These are phyloP conservation scores for Xenentodon cancila DNA, from an alignment of 2,797 vertebrate species.

Conservation along the genomic window DNA sequence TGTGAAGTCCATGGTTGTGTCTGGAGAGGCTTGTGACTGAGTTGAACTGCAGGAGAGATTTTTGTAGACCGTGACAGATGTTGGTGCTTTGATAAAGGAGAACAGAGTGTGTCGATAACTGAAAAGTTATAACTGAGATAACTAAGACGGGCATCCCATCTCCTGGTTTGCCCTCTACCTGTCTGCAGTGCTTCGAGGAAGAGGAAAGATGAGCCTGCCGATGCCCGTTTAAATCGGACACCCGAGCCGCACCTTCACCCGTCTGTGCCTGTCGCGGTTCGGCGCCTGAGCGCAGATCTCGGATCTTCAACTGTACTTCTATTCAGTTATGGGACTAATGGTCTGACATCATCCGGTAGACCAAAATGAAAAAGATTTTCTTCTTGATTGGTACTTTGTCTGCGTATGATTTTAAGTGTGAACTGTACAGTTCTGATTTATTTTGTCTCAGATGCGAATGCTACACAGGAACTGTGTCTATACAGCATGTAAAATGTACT, in stretches of 20 bases:
- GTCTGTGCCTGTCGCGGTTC: slow-evolving; percentile 37
- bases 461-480: slow-evolving; percentile 27
- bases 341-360: slow-evolving; percentile 33
- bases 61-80: not conserved
- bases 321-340: slow-evolving; percentile 38
- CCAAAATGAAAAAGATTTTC: slow-evolving; percentile 21
- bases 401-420: slow-evolving; percentile 4
- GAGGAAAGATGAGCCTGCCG: slow-evolving; percentile 81
- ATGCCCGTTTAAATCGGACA: slow-evolving; percentile 75
- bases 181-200: slow-evolving; percentile 77
- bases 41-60: too few species aligned
- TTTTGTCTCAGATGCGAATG: slow-evolving; percentile 19
- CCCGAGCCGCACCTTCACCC: not conserved
- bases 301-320: slow-evolving; percentile 31
- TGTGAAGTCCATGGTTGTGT: too few species aligned
- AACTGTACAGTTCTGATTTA: slow-evolving; percentile 5
- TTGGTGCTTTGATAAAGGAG: too few species aligned
- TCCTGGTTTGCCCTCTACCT: not conserved
- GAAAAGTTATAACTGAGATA: too few species aligned
- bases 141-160: not conserved
- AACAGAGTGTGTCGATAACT: too few species aligned
- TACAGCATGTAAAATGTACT: slow-evolving; percentile 1
- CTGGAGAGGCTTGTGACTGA: too few species aligned
- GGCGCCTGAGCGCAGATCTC: slow-evolving; percentile 23
- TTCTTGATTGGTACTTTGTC: slow-evolving; percentile 27